These are phyloP conservation scores for Dromiciops gliroides DNA, from an alignment of 2,113 vertebrate genomes.

Conservation along the genomic window DNA sequence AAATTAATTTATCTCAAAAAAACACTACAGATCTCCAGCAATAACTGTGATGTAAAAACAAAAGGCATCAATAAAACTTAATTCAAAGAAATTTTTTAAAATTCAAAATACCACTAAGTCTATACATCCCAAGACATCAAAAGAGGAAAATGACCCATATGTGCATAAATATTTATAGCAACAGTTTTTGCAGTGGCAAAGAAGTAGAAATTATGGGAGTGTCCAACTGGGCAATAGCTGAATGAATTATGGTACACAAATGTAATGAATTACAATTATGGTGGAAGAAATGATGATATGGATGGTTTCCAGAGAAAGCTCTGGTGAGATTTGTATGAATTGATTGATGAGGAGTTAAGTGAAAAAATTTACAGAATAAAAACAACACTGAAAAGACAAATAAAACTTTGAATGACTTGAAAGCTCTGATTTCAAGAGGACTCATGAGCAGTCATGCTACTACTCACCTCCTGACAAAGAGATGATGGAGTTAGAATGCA, in stretches of 20 bases:
- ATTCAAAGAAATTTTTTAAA: not conserved
- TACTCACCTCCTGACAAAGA: not conserved
- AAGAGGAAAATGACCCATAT: not conserved
- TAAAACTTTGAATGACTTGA: not conserved
- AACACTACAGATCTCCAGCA: not conserved
- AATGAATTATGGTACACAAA: not conserved
- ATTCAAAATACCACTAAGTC: not conserved
- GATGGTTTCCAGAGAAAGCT: not conserved
- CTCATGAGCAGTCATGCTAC: not conserved
- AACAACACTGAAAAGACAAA: not conserved
- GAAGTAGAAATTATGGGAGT: not conserved
- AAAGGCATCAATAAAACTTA: not conserved
- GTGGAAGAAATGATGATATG: not conserved
- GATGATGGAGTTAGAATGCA: not conserved
- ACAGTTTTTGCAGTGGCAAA: not conserved
- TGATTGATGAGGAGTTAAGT: not conserved
- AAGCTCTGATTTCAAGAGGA: not conserved
- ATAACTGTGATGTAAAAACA: not conserved
- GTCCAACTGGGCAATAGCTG: not conserved
- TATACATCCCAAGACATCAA: not conserved
- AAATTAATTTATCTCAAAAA: conserved; percentile 3
- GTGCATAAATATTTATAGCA: not conserved
- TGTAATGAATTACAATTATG: not conserved
- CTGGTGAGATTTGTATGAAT: not conserved
- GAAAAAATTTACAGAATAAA: not conserved